Base-by-base conservation (phyloP, 1,140 invertebrate species). In the Agrypnia vestita region DNA sequence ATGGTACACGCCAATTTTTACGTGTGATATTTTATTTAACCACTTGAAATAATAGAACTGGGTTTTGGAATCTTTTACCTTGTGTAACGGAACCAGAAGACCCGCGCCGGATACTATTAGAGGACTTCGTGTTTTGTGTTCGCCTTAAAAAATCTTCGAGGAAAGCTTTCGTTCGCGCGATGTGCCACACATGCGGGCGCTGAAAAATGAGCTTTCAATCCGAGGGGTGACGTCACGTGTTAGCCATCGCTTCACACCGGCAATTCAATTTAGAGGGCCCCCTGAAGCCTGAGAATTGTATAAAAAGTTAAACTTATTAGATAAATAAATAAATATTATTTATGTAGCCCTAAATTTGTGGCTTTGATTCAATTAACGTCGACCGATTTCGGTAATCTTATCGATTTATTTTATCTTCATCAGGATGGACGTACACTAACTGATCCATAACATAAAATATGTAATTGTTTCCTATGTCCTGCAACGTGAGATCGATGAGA, bases 41-140 rank as follows among this genome's bases (percentile, higher is more conserved):
- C 25, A 35, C 25, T 35, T 35, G 6, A 35, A 35, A 35, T 35
- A 35, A 35, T 35, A 35, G 25, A 44, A 19, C 43, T 71, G 35
- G 67, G 53, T 17, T 56, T 56, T 17, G 10, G 11, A 17, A 56
- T 15, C n/a, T 6, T 44, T 67, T 44, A 46, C 44, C 53, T n/a
- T 53, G 8, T 19, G 19, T 71, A 49, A 53, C 15, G 15, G 67
- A 71, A 53, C 25, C 67, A 53, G 47, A 71, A 51, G 44, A 71
- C 44, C 67, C 46, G 17, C 67, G 25, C 67, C 67, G 67, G 67
- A 71, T 71, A 71, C 51, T 71, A 71, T 49, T 51, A 71, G 6
- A 71, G 12, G 13, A 25, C 67, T 15, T 21, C 15, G 44, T 25
- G 59, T 71, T 49, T 71, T 71, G 9, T 17, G 49, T 71, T 71